Evolutionary conservation across 1,140 invertebrate genomes (phyloP).

Genomic region (Antheraea pernyi): DNA sequence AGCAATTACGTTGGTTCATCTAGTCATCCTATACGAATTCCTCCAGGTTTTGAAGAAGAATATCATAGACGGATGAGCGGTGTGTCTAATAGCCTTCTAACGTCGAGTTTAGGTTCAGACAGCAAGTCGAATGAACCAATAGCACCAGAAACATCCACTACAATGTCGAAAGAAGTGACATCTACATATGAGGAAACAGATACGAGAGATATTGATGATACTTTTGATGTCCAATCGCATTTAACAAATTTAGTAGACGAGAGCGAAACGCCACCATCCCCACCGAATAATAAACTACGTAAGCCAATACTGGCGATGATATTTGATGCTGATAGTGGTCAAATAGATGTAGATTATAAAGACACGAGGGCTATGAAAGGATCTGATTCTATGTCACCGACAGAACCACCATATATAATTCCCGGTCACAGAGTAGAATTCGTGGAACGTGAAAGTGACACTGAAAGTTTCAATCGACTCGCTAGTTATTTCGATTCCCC

Average conservation of each 20-base stretch:
- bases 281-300: neutral
- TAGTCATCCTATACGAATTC: slow-evolving; percentile 35
- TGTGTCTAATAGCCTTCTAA: neutral
- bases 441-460: neutral
- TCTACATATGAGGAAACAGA: neutral
- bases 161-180: slow-evolving; percentile 26
- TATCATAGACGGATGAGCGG: slow-evolving; percentile 40
- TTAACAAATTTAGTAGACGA: neutral
- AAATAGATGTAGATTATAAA: neutral
- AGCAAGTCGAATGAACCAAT: neutral
- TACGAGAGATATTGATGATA: neutral
- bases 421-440: neutral
- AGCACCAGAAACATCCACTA: slow-evolving; percentile 45
- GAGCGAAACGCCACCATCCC: neutral
- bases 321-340: neutral
- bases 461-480: slow-evolving; percentile 47
- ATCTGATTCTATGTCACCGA: neutral
- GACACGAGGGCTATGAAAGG: neutral
- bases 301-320: neutral
- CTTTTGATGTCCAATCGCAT: neutral
- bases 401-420: neutral
- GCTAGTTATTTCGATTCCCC: slow-evolving; percentile 62
- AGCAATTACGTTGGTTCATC: slow-evolving; percentile 16
- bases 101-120: neutral
- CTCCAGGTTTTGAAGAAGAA: slow-evolving; percentile 65